phyloP scores from a whole-genome alignment of 2,797 vertebrate genomes.

The Myotis pilosus region DNA sequence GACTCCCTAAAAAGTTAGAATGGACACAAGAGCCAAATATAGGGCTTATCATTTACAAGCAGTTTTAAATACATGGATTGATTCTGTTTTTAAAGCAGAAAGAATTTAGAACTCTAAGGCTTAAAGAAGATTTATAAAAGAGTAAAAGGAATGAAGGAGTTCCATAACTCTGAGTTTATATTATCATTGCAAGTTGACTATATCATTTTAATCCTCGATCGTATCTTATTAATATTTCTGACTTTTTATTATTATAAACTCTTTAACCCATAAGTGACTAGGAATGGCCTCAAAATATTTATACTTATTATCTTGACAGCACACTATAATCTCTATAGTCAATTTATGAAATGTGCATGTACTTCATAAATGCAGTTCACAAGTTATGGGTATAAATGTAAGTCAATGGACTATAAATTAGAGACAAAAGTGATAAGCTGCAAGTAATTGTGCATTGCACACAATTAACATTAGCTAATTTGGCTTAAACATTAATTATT shows the following conservation, averaged over 20 bases:
- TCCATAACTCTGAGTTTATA: not conserved
- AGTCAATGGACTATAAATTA: not conserved
- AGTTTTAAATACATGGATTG: not conserved
- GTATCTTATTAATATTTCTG: not conserved
- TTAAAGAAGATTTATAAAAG: not conserved
- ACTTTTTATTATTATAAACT: slow-evolving; percentile 10
- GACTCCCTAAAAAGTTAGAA: not conserved
- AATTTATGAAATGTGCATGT: not conserved
- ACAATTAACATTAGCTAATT: not conserved
- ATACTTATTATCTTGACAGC: not conserved
- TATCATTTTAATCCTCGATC: not conserved
- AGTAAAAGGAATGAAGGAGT: not conserved
- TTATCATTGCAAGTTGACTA: not conserved
- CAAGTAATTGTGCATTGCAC: not conserved
- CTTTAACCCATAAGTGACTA: not conserved
- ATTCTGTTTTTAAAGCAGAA: not conserved
- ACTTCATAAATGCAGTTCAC: not conserved
- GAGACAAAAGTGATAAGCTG: not conserved
- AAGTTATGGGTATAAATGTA: not conserved
- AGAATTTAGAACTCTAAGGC: not conserved
- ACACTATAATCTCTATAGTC: not conserved
- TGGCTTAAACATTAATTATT: not conserved
- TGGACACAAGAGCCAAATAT: not conserved
- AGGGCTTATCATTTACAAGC: not conserved
- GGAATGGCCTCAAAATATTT: not conserved